phyloP scores from a whole-genome alignment of 1,140 invertebrate species.

The Drosophila seguyi region DNA sequence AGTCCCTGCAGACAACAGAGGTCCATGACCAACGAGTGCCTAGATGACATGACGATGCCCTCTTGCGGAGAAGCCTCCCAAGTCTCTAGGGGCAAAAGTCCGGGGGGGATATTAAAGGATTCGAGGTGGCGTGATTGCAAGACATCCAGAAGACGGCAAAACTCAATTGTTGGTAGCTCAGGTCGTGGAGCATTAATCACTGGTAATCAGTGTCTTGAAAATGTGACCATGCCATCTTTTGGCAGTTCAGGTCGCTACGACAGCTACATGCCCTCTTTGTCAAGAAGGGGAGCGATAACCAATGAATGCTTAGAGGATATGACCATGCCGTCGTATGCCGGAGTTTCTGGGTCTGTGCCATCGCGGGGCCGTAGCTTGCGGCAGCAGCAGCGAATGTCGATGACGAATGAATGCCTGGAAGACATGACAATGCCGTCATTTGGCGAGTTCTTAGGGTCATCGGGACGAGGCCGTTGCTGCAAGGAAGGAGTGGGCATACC shows the following conservation, averaged over 20 bases:
- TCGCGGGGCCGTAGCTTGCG: background rate
- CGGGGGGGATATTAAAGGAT: background rate
- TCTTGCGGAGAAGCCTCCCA: slow-evolving; percentile 1
- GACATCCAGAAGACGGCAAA: background rate
- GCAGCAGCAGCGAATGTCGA: background rate
- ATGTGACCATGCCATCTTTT: slow-evolving; percentile 17
- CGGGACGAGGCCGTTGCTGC: slow-evolving; percentile 1
- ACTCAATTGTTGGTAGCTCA: background rate
- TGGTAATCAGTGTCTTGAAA: slow-evolving; percentile 3
- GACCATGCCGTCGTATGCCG: slow-evolving; percentile 37
- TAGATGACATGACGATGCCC: slow-evolving; percentile 25
- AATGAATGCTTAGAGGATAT: slow-evolving; percentile 16
- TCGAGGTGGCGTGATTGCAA: background rate
- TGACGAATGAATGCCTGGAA: slow-evolving; percentile 20
- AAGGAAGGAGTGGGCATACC: slow-evolving; percentile 23
- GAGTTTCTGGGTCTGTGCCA: background rate
- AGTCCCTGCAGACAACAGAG: background rate
- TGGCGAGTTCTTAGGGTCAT: background rate
- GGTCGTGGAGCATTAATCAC: background rate
- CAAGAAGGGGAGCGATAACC: background rate
- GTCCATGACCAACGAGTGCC: background rate
- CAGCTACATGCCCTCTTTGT: no score
- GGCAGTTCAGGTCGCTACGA: background rate
- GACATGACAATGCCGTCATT: slow-evolving; percentile 44
- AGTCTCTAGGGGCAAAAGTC: no score